Percentiles rank a stretch among this genome's conserved stretches.
These are phyloP conservation scores for Zeus faber DNA, from an alignment of 2,113 vertebrate species.

Conservation along the genomic window DNA sequence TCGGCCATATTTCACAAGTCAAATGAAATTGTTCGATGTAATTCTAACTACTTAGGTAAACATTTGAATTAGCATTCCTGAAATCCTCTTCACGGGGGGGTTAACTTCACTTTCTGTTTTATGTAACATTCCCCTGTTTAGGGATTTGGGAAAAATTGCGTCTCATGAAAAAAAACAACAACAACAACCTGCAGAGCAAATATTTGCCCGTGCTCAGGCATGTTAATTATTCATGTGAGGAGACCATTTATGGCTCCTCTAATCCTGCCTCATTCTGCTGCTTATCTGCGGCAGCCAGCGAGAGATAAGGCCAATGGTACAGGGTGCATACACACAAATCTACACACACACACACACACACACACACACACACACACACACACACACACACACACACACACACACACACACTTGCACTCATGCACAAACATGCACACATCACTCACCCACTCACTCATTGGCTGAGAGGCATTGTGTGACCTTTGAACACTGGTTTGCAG, in stretches of 20 bases:
- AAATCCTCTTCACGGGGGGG: conserved; percentile 17
- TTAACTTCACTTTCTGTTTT: conserved; percentile 6
- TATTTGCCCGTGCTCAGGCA: conserved; percentile 42
- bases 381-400: background rate
- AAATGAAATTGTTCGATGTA: conserved; percentile 9
- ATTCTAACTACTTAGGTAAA: conserved; percentile 39
- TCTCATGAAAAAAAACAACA: too few species aligned
- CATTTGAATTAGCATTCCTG: conserved; percentile 26
- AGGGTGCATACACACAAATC: too few species aligned
- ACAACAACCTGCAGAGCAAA: conserved; percentile 44
- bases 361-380: background rate
- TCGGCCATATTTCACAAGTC: too few species aligned
- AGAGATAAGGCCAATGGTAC: too few species aligned
- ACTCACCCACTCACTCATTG: too few species aligned
- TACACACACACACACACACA: conserved; percentile 1
- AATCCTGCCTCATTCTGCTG: conserved; percentile 22
- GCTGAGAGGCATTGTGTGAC: too few species aligned
- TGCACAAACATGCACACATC: background rate
- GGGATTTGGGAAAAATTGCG: conserved; percentile 5
- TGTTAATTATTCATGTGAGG: conserved; percentile 65
- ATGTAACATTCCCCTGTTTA: conserved; percentile 15
- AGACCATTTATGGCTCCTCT: conserved; percentile 30
- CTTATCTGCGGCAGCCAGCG: conserved; percentile 29
- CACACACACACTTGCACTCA: background rate
- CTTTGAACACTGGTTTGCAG: too few species aligned